These are phyloP conservation scores for Sceliomorpha sp. DNA, from an alignment of 2,888 invertebrate genomes.

Conservation along the genomic window DNA sequence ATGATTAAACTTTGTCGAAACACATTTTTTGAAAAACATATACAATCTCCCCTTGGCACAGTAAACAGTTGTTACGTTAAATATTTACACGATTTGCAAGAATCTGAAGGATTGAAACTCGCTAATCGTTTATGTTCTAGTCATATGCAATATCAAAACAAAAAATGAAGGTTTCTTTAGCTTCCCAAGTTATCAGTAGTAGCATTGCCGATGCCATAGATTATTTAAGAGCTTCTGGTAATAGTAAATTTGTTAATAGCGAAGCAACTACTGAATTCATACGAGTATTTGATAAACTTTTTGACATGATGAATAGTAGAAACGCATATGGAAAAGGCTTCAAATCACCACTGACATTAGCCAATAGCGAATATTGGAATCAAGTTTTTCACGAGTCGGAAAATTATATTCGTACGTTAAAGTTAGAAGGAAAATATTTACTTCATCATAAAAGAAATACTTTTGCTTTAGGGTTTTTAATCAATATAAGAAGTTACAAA, in stretches of 20 bases:
- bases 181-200: constrained; percentile 54
- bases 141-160: constrained; percentile 57
- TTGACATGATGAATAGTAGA: constrained; percentile 58
- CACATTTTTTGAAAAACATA: constrained; percentile 12
- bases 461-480: constrained; percentile 25
- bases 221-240: constrained; percentile 30
- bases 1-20: constrained; percentile 29
- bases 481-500: constrained; percentile 9
- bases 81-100: constrained; percentile 48
- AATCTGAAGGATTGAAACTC: constrained; percentile 47
- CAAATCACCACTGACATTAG: constrained; percentile 48
- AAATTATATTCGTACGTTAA: constrained; percentile 11
- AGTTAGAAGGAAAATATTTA: constrained; percentile 1
- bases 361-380: constrained; percentile 6
- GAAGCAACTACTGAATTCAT: constrained; percentile 56
- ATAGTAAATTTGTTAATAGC: constrained; percentile 40
- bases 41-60: constrained; percentile 20
- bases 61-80: constrained; percentile 42
- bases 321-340: constrained; percentile 57
- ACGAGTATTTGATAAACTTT: constrained; percentile 49
- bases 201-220: constrained; percentile 55
- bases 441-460: constrained; percentile 2
- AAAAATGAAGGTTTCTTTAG: too few species aligned
- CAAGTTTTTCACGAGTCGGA: constrained; percentile 17
- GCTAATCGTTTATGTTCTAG: constrained; percentile 54